Evolutionary conservation across 2,888 invertebrate species (phyloP).

Genomic region (Chrysolina oricalcia): DNA sequence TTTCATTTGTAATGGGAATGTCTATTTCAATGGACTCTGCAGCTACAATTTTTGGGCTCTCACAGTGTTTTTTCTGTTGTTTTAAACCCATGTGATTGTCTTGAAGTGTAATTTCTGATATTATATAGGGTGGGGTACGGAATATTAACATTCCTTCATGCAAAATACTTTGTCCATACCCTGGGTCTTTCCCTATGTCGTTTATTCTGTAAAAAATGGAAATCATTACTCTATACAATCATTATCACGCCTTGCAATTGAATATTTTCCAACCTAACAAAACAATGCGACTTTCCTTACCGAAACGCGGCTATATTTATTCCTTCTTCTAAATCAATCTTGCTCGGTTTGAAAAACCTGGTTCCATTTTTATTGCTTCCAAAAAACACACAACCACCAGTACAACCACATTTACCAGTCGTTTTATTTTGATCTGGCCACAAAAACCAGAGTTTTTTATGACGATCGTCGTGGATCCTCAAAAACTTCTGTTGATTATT

Average conservation of each 20-base stretch:
- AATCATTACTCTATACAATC: slow-evolving; percentile 4
- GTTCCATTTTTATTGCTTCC: slow-evolving; percentile 92
- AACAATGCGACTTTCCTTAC: slow-evolving; percentile 62
- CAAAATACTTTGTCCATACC: slow-evolving; percentile 95
- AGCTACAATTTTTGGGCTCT: slow-evolving; percentile 59
- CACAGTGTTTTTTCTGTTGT: slow-evolving; percentile 49
- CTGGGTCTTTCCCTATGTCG: slow-evolving; percentile 86
- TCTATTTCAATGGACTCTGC: slow-evolving; percentile 60
- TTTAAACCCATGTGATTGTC: slow-evolving; percentile 72
- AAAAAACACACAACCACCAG: slow-evolving; percentile 96
- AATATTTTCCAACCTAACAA: too few species aligned
- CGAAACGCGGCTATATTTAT: slow-evolving; percentile 87
- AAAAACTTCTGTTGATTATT: slow-evolving; percentile 87
- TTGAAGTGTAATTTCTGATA: slow-evolving; percentile 84
- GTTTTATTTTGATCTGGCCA: slow-evolving; percentile 86
- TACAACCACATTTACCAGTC: slow-evolving; percentile 89
- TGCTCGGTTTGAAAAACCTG: slow-evolving; percentile 89
- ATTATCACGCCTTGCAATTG: too few species aligned
- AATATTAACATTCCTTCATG: slow-evolving; percentile 91
- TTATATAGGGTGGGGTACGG: slow-evolving; percentile 91
- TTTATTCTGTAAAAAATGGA: slow-evolving; percentile 75
- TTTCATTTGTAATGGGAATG: slow-evolving; percentile 68
- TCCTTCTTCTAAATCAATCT: slow-evolving; percentile 86
- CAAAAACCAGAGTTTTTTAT: slow-evolving; percentile 93
- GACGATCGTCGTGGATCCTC: slow-evolving; percentile 87